These are phyloP conservation scores for Matsumurasca onukii DNA, from an alignment of 1,140 invertebrate genomes.

Conservation along the genomic window DNA sequence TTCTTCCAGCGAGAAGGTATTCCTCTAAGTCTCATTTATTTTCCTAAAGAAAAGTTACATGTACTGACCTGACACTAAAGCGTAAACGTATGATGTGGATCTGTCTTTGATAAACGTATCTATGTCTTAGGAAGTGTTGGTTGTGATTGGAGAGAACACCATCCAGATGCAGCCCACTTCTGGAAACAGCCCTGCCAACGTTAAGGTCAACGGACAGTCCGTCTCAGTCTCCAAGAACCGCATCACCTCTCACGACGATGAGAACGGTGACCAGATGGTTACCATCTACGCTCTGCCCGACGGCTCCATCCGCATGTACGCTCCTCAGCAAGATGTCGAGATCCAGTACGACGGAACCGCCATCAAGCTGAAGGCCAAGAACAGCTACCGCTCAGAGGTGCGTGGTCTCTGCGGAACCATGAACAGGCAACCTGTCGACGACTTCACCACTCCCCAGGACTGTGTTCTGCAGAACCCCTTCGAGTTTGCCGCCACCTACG, in stretches of 20 bases:
- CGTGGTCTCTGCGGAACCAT: slow-evolving; percentile 66
- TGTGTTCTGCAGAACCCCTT: slow-evolving; percentile 53
- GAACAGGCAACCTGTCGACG: slow-evolving; percentile 55
- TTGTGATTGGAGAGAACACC: slow-evolving; percentile 44
- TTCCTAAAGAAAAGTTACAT: background rate
- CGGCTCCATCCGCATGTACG: slow-evolving; percentile 48
- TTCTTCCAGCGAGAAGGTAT: slow-evolving; percentile 26
- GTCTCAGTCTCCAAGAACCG: slow-evolving; percentile 40
- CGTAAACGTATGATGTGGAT: background rate
- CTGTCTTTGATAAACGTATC: background rate
- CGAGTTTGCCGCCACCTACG: slow-evolving; percentile 57
- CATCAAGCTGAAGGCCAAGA: slow-evolving; percentile 45
- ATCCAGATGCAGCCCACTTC: slow-evolving; percentile 41
- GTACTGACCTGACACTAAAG: too few relatives aligned
- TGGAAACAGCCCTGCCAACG: slow-evolving; percentile 41
- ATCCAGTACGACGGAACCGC: slow-evolving; percentile 56
- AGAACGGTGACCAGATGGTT: slow-evolving; percentile 46
- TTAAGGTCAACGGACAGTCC: slow-evolving; percentile 46
- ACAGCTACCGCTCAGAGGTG: slow-evolving; percentile 52
- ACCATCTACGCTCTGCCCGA: slow-evolving; percentile 53
- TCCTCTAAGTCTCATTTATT: too few relatives aligned
- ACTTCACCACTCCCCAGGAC: slow-evolving; percentile 58
- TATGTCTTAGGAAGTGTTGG: slow-evolving; percentile 47
- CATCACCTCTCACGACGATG: slow-evolving; percentile 39
- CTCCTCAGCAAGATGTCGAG: slow-evolving; percentile 51